These are phyloP conservation scores for Euura lappo DNA, from an alignment of 1,140 invertebrate species.

Conservation along the genomic window DNA sequence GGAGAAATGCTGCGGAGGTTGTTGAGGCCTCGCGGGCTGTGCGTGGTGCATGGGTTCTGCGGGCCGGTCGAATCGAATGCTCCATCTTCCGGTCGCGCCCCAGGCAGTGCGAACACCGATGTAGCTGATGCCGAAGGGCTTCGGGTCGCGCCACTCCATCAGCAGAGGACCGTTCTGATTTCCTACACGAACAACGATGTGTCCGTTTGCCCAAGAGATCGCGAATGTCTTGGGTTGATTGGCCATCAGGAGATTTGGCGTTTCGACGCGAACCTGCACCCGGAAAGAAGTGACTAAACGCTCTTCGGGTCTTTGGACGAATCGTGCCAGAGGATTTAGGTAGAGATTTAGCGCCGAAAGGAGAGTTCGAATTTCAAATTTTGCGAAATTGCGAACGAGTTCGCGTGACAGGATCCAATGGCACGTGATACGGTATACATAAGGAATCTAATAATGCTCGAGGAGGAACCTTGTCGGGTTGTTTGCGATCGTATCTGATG, in stretches of 20 bases:
- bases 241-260: constrained; percentile 61
- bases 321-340: background rate
- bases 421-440: background rate
- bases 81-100: constrained; percentile 68
- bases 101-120: constrained; percentile 69
- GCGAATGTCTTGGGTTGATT: constrained; percentile 65
- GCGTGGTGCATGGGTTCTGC: constrained; percentile 22
- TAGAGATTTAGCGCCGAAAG: background rate
- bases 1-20: background rate
- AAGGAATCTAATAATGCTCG: background rate
- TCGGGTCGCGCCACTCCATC: constrained; percentile 65
- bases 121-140: constrained; percentile 65
- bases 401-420: background rate
- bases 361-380: too few species aligned
- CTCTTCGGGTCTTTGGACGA: background rate
- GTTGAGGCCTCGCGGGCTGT: background rate
- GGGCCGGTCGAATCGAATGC: constrained; percentile 39
- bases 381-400: too few species aligned
- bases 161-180: constrained; percentile 53
- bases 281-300: constrained; percentile 22
- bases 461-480: constrained; percentile 67
- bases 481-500: constrained; percentile 66
- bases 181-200: constrained; percentile 56
- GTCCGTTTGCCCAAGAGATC: constrained; percentile 66
- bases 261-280: constrained; percentile 61